phyloP scores from a whole-genome alignment of 2,113 vertebrate species.

The Dendropsophus ebraccatus region DNA sequence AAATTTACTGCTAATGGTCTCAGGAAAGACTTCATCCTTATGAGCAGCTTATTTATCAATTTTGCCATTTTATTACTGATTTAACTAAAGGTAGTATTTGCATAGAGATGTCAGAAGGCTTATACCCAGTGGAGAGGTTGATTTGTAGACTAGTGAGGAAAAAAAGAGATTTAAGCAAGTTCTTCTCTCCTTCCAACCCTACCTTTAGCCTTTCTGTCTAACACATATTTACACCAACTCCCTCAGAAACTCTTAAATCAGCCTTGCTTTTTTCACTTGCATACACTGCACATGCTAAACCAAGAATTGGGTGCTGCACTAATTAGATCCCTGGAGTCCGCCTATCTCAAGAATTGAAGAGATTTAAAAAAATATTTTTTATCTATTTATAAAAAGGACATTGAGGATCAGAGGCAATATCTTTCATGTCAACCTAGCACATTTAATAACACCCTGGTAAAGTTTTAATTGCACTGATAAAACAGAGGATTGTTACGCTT shows the following conservation, averaged over 20 bases:
- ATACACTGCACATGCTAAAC: conserved; percentile 32
- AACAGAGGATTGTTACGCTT: conserved; percentile 17
- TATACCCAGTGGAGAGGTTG: conserved; percentile 4
- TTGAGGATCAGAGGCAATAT: conserved; percentile 39
- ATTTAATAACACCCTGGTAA: conserved; percentile 29
- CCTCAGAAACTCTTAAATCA: conserved; percentile 25
- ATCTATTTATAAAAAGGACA: conserved; percentile 54
- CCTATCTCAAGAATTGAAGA: conserved; percentile 12
- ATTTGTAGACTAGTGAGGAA: neutral
- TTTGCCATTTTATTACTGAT: neutral
- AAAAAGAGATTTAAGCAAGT: neutral
- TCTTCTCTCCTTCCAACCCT: conserved; percentile 21
- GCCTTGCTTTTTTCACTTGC: conserved; percentile 13
- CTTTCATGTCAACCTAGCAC: conserved; percentile 34
- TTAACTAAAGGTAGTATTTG: conserved; percentile 3
- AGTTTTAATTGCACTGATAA: conserved; percentile 46
- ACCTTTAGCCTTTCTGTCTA: conserved; percentile 41
- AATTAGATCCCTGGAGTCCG: conserved; percentile 52
- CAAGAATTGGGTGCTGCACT: conserved; percentile 42
- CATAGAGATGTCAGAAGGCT: neutral
- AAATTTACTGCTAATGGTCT: neutral
- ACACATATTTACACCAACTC: conserved; percentile 35
- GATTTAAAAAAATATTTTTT: conserved; percentile 36
- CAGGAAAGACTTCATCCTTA: neutral
- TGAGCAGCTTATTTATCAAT: neutral